A percentile compares a stretch with the other conserved stretches of the same genome.
These are phyloP conservation scores for Galaxias olidus DNA, from an alignment of 2,797 vertebrate species.

Conservation along the genomic window DNA sequence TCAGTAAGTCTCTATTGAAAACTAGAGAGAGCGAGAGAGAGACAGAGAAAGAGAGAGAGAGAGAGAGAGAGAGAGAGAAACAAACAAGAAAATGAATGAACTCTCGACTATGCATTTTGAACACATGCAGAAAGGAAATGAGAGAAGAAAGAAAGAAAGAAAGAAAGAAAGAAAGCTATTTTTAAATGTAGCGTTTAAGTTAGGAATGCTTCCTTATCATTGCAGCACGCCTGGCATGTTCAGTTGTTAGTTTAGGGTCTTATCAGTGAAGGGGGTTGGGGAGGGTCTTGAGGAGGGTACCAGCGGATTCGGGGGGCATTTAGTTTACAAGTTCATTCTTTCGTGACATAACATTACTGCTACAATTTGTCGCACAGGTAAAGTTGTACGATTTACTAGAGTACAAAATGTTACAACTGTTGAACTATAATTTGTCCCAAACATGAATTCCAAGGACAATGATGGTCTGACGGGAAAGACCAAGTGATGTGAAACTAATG, in stretches of 20 bases:
- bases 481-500: too few relatives aligned
- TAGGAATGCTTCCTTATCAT: constrained; percentile 67
- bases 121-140: neutral
- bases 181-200: constrained; percentile 27
- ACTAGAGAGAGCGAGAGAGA: neutral
- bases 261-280: constrained; percentile 55
- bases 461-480: too few relatives aligned
- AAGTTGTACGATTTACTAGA: too few relatives aligned
- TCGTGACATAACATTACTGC: too few relatives aligned
- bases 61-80: neutral
- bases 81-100: neutral
- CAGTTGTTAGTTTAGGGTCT: constrained; percentile 42
- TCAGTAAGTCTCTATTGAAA: constrained; percentile 26
- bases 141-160: constrained; percentile 11
- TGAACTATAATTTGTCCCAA: too few relatives aligned
- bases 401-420: too few relatives aligned
- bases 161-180: constrained; percentile 7
- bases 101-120: too few relatives aligned
- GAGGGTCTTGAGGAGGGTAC: neutral
- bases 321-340: constrained; percentile 24
- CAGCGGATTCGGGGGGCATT: constrained; percentile 44
- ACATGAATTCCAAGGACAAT: too few relatives aligned
- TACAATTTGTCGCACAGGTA: too few relatives aligned
- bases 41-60: neutral
- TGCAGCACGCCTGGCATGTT: constrained; percentile 52